Conservation (phyloP, 2,888 invertebrate genomes). For the Lepidochrysops patricia region DNA sequence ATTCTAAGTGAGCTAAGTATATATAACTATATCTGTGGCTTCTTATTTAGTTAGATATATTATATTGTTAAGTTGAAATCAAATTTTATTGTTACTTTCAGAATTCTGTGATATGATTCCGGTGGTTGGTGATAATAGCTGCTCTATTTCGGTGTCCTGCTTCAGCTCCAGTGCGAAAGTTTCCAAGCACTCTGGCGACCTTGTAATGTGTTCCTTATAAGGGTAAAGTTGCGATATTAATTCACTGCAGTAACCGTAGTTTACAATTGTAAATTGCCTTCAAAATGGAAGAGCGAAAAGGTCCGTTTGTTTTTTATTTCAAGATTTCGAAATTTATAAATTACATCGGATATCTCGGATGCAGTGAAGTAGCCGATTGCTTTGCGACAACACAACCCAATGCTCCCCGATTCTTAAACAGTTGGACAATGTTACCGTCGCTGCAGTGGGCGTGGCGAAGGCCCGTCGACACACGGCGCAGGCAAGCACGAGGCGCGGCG, state of each 20-base stretch:
- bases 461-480: constrained; percentile 53
- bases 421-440: not conserved
- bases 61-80: too few relatives aligned
- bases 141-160: constrained; percentile 40
- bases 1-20: too few relatives aligned
- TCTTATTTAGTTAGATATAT: too few relatives aligned
- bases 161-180: constrained; percentile 43
- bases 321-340: too few relatives aligned
- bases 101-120: constrained; percentile 39
- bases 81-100: constrained; percentile 1
- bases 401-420: too few relatives aligned
- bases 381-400: too few relatives aligned
- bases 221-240: not conserved
- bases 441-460: constrained; percentile 30
- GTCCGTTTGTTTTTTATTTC: too few relatives aligned
- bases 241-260: not conserved
- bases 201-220: constrained; percentile 48
- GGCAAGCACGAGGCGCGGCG: constrained; percentile 45
- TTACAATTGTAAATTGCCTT: too few relatives aligned
- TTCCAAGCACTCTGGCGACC: constrained; percentile 49
- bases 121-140: constrained; percentile 58
- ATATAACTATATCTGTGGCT: too few relatives aligned
- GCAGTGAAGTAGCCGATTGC: too few relatives aligned
- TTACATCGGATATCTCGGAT: too few relatives aligned
- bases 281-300: too few relatives aligned